These are phyloP conservation scores for Cavia porcellus DNA, from an alignment of 2,113 vertebrate species.

Conservation along the genomic window DNA sequence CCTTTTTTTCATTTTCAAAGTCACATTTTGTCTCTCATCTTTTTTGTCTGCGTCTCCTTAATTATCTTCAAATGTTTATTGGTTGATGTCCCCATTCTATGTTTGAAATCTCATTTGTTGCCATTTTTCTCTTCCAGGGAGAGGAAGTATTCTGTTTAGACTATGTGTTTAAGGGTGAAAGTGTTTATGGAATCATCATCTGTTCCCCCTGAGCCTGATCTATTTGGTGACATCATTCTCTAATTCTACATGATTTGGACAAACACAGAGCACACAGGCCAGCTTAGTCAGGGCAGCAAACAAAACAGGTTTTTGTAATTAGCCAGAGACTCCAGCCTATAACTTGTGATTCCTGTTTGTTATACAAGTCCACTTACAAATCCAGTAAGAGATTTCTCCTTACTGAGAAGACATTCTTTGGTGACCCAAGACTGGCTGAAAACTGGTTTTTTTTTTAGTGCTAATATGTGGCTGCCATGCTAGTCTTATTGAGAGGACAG, in stretches of 20 bases:
- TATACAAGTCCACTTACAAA: not conserved
- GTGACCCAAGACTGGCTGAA: not conserved
- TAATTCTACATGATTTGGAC: conserved; percentile 83
- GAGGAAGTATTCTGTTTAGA: conserved; percentile 89
- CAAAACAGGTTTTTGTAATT: conserved; percentile 85
- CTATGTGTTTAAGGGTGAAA: conserved; percentile 83
- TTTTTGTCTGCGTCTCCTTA: conserved; percentile 71
- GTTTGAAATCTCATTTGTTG: conserved; percentile 81
- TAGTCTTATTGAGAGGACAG: not conserved
- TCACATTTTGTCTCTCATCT: conserved; percentile 62
- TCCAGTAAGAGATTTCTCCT: conserved; percentile 47
- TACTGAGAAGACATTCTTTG: not conserved
- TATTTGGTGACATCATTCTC: conserved; percentile 85
- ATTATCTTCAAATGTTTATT: conserved; percentile 78
- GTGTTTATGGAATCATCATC: conserved; percentile 88
- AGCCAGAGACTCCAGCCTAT: conserved; percentile 73
- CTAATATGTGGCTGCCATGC: not conserved
- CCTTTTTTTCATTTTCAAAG: conserved; percentile 42
- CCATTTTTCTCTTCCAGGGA: conserved; percentile 78
- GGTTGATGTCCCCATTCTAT: conserved; percentile 74
- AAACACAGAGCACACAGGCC: conserved; percentile 76
- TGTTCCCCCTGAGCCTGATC: conserved; percentile 85
- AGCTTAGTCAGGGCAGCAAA: conserved; percentile 78
- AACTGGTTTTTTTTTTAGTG: not conserved
- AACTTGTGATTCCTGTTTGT: conserved; percentile 2